These are phyloP conservation scores for Artibeus jamaicensis DNA, from an alignment of 2,797 vertebrate genomes.

Conservation along the genomic window DNA sequence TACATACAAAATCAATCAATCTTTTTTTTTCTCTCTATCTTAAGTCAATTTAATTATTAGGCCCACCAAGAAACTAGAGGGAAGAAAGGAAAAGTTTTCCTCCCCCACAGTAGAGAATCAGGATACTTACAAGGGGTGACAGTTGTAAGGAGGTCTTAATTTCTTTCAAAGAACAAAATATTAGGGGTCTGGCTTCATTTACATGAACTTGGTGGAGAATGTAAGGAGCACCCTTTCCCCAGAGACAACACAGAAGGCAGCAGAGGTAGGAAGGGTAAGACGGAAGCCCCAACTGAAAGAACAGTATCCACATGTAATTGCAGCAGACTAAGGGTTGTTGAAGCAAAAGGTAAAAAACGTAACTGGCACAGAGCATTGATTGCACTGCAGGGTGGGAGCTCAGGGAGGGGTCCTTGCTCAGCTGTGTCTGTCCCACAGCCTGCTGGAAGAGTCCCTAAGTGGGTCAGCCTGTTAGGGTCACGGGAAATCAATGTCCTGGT, in stretches of 20 bases:
- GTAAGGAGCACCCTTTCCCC: neutral
- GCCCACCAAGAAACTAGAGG: neutral
- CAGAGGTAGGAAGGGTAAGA: neutral
- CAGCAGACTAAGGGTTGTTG: conserved; percentile 56
- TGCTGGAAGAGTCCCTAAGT: neutral
- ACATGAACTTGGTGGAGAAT: neutral
- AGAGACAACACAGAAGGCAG: neutral
- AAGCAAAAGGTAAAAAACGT: conserved; percentile 74
- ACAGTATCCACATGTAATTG: conserved; percentile 77
- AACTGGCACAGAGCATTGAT: conserved; percentile 76
- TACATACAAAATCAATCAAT: neutral
- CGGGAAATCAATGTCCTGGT: neutral
- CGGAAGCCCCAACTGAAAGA: conserved; percentile 53
- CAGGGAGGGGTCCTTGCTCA: neutral
- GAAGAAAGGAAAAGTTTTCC: neutral
- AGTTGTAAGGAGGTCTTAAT: neutral
- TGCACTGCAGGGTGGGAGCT: neutral
- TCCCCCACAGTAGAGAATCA: neutral
- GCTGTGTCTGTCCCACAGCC: accelerated
- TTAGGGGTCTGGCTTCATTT: neutral
- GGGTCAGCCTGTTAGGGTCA: neutral
- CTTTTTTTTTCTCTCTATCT: neutral
- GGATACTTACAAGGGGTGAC: neutral
- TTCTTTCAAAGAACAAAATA: conserved; percentile 15
- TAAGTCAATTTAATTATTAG: neutral